A percentile compares a stretch with the other conserved stretches of the same genome.
Evolutionary conservation across 2,113 vertebrate genomes (phyloP).

Genomic region (Poicephalus meyeri): DNA sequence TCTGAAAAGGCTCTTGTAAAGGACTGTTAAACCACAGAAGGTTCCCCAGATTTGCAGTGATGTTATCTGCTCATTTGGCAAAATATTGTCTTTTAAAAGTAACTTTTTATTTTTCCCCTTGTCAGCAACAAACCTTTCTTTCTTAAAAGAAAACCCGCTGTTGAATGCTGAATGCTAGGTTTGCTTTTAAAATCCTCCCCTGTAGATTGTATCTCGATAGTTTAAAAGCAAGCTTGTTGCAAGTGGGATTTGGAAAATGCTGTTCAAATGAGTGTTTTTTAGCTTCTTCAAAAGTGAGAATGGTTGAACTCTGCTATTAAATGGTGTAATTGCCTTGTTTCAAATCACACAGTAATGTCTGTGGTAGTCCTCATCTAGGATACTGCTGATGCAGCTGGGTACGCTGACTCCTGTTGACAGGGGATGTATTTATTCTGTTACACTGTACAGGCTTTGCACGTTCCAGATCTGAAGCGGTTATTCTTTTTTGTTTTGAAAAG

Average conservation of each 20-base stretch:
- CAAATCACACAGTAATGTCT: background rate
- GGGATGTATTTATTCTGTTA: background rate
- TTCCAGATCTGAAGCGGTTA: background rate
- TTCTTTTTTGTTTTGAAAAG: background rate
- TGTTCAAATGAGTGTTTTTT: background rate
- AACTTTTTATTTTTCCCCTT: background rate
- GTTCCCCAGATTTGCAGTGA: background rate
- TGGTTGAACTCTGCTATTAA: background rate
- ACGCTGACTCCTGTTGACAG: background rate
- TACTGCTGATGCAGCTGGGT: background rate
- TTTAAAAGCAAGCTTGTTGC: background rate
- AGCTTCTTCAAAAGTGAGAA: background rate
- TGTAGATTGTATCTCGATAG: background rate
- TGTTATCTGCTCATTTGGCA: background rate
- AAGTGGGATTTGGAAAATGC: background rate
- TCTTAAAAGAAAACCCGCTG: background rate
- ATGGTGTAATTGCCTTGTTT: background rate
- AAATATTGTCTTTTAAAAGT: background rate
- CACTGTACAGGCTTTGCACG: background rate
- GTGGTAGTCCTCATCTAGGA: background rate
- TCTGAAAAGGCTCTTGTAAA: background rate
- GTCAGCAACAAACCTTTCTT: background rate
- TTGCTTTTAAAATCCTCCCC: background rate
- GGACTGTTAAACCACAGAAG: background rate
- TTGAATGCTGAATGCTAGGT: background rate